These are phyloP conservation scores for Colaptes auratus DNA, from an alignment of 2,113 vertebrate species.

Conservation along the genomic window DNA sequence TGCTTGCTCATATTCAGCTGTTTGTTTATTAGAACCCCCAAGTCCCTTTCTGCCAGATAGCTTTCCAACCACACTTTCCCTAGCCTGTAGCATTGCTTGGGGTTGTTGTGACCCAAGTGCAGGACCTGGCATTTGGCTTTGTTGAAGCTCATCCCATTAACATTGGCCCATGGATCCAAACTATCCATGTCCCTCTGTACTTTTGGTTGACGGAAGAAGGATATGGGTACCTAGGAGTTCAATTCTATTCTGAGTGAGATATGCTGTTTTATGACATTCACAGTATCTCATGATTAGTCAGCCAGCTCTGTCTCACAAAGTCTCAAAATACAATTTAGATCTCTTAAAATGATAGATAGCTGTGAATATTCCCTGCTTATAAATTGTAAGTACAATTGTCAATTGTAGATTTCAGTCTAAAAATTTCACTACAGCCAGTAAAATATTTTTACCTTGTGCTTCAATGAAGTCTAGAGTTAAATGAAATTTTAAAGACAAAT, in stretches of 20 bases:
- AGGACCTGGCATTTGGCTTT: no score
- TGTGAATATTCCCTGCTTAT: background rate
- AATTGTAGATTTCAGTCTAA: background rate
- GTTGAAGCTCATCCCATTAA: no score
- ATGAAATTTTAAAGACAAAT: background rate
- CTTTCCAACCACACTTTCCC: no score
- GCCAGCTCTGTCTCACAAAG: background rate
- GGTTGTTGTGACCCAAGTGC: no score
- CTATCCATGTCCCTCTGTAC: no score
- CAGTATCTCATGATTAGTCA: background rate
- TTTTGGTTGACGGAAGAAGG: background rate
- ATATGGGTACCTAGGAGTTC: background rate
- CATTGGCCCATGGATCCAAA: no score
- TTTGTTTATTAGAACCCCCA: no score
- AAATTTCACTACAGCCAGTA: background rate
- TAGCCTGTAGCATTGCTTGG: no score
- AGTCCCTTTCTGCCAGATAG: no score
- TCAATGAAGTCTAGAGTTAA: background rate
- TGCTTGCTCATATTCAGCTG: no score
- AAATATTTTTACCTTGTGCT: background rate
- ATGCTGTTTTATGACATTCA: background rate
- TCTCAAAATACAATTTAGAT: background rate
- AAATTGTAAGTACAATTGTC: background rate
- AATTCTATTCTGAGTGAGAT: background rate
- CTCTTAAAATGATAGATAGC: background rate